A percentile compares a stretch with the other conserved stretches of the same genome.
These are phyloP conservation scores for Ammospiza maritima DNA, from an alignment of 2,797 vertebrate genomes.

Conservation along the genomic window DNA sequence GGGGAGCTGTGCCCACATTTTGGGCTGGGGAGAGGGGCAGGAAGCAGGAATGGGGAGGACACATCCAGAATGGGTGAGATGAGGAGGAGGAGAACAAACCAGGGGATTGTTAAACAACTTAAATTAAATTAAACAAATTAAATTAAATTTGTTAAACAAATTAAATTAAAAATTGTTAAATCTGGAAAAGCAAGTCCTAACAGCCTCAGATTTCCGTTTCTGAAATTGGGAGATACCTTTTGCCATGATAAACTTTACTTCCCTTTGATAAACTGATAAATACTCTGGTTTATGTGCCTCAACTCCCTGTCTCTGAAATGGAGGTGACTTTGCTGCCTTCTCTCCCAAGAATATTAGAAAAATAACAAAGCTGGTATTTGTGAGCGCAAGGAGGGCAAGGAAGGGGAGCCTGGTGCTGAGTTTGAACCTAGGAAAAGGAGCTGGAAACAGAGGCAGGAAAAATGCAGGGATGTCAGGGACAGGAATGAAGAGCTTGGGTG, in stretches of 20 bases:
- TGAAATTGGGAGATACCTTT: neutral
- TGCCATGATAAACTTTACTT: neutral
- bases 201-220: neutral
- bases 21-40: neutral
- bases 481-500: too few species aligned
- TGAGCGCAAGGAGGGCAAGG: too few species aligned
- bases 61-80: neutral
- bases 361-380: neutral
- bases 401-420: too few species aligned
- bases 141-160: too few species aligned
- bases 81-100: neutral
- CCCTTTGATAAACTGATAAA: too few species aligned
- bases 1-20: neutral
- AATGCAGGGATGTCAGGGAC: too few species aligned
- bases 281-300: neutral
- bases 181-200: neutral
- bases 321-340: neutral
- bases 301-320: neutral
- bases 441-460: too few species aligned
- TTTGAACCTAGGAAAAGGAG: too few species aligned
- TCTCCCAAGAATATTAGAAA: constrained; percentile 10
- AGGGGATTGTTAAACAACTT: neutral
- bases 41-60: neutral
- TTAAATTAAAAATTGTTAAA: too few species aligned
- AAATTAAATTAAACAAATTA: neutral